A percentile compares a stretch with the other conserved stretches of the same genome.
Conservation (phyloP, 64 coral and sea anemone species). For the Montipora cactus region DNA sequence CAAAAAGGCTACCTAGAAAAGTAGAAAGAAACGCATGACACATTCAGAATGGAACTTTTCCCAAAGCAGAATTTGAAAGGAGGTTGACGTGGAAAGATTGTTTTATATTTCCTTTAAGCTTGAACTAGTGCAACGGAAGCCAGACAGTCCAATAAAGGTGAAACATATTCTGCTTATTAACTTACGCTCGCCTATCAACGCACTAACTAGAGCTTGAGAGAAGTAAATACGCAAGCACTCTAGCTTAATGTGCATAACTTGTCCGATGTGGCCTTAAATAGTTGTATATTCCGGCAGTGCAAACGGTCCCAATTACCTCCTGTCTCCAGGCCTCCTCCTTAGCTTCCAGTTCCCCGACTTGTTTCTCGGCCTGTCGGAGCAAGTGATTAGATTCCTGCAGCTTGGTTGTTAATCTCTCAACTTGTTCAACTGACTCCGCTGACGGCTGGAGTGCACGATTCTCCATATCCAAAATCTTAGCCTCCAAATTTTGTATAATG, state of each 20-base stretch:
- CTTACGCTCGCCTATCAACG: no score
- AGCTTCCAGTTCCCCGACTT: slow-evolving; percentile 66
- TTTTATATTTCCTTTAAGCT: no score
- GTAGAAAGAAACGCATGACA: background rate
- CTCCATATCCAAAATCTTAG: slow-evolving; percentile 71
- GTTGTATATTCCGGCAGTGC: no score
- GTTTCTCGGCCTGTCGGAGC: slow-evolving; percentile 7
- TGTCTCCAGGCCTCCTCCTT: slow-evolving; percentile 53
- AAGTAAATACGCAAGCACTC: no score
- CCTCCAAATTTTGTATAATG: slow-evolving; percentile 63
- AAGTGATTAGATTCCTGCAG: slow-evolving; percentile 54
- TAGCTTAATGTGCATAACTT: no score
- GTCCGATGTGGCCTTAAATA: no score
- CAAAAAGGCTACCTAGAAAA: slow-evolving; percentile 59
- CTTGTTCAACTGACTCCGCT: slow-evolving; percentile 39
- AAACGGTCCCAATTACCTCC: slow-evolving; percentile 43
- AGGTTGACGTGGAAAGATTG: no score
- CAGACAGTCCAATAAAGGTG: no score
- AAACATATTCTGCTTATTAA: no score
- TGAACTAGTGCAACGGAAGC: no score
- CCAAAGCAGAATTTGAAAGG: background rate
- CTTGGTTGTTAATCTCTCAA: slow-evolving; percentile 10
- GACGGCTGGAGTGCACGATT: slow-evolving; percentile 43
- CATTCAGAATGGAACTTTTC: background rate
- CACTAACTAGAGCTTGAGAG: no score